Percentiles rank a stretch among this genome's conserved stretches.
phyloP scores from a whole-genome alignment of 2,797 vertebrate genomes.

The Pipistrellus kuhlii region DNA sequence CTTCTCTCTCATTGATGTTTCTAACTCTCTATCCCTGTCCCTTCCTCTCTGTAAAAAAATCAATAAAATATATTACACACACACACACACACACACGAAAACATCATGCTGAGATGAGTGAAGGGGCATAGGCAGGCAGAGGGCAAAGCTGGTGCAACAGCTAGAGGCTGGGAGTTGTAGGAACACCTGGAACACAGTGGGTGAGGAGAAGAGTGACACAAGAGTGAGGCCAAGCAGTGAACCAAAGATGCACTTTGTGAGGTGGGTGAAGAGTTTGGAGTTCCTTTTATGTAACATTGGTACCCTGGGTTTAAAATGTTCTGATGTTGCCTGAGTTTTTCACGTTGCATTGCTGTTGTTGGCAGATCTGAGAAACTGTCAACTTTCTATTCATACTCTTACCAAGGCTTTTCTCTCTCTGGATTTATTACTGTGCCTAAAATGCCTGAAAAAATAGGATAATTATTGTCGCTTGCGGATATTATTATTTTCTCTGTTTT shows the following conservation, averaged over 20 bases:
- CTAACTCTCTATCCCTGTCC: too few species aligned
- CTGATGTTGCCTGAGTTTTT: neutral
- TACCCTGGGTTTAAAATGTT: neutral
- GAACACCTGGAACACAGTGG: neutral
- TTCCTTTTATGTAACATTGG: neutral
- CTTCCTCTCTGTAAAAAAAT: too few species aligned
- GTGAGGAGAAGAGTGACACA: neutral
- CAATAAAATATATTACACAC: too few species aligned
- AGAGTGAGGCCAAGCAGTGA: neutral
- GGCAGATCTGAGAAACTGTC: neutral
- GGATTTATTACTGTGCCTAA: neutral
- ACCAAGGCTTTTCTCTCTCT: neutral
- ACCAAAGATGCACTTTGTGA: neutral
- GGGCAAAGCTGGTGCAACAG: neutral
- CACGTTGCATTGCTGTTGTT: neutral
- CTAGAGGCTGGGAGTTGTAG: neutral
- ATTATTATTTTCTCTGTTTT: conserved; percentile 41
- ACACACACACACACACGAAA: too few species aligned
- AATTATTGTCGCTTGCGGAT: neutral
- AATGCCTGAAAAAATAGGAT: conserved; percentile 36
- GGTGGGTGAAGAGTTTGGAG: neutral
- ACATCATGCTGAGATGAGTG: too few species aligned
- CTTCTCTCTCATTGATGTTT: too few species aligned
- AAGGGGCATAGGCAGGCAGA: neutral
- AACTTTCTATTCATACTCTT: neutral